Evolutionary conservation across 2,797 vertebrate species (phyloP), one percentile per base, ranked within the genome.

Genomic region (Amblyraja radiata): DNA sequence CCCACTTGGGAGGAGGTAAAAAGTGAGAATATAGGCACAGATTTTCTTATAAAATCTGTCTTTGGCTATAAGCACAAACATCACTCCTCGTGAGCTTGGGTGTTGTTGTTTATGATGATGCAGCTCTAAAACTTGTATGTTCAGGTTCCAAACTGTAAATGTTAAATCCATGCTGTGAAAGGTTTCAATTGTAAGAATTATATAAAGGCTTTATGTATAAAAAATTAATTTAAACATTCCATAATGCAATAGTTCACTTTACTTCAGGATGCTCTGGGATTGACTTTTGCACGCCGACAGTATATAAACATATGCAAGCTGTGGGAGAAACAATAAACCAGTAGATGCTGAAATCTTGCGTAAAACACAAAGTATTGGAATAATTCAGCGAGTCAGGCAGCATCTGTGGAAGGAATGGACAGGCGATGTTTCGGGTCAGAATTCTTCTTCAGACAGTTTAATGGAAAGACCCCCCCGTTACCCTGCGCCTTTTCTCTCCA

Each of bases 11-110:
- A 65, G 58, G 58, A 65, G 84, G 61, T 88, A 88, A 88, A 65
- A 65, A 88, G 9, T 88, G 61, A 68, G 61, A 88, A 65, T 16
- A 88, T 21, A 88, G 7, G 21, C 61, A 68, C 6, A 8, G 16
- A 88, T 68, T 61, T 86, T 28, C 83, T 63, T 63, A n/a, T 86
- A 61, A 86, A 86, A 86, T n/a, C 80, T 63, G 63, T 84, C 83
- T 86, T 65, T 63, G 68, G 84, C 84, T 8, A 68, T 36, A 18
- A 32, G 63, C 11, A 65, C 2, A n/a, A 86, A n/a, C n/a, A 86
- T 4, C 25, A 18, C 11, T 25, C 8, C 32, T 23, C 68, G 14
- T 8, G 36, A 23, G 61, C 6, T 36, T 88, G 61, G 36, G 61
- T n/a, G 32, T 68, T 68, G 63, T 32, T 36, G n/a, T 36, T 88